phyloP scores from a whole-genome alignment of 2,888 invertebrate species.

The Mythimna lalbum region DNA sequence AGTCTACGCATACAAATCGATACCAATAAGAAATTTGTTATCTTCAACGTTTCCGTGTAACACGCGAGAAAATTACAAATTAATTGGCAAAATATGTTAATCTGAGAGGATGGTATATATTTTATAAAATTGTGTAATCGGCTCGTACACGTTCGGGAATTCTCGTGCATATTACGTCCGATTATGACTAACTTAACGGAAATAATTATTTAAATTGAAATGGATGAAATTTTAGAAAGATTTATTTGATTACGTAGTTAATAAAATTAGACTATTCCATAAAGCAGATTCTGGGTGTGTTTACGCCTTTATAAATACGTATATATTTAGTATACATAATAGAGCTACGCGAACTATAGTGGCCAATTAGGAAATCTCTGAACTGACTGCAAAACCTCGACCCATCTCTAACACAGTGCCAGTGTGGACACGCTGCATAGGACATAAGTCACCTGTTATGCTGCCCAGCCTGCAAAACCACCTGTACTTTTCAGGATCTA shows the following conservation, averaged over 20 bases:
- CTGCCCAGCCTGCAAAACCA: too few species aligned
- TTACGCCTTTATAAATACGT: conserved; percentile 18
- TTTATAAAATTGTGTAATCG: conserved; percentile 46
- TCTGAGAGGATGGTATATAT: conserved; percentile 36
- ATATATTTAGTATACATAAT: too few species aligned
- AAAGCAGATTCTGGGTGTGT: conserved; percentile 34
- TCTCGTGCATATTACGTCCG: conserved; percentile 29
- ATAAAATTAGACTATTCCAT: conserved; percentile 20
- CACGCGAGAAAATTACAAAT: conserved; percentile 49
- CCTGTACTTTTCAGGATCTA: too few species aligned
- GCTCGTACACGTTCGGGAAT: not conserved
- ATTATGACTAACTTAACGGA: conserved; percentile 33
- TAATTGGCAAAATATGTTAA: conserved; percentile 55
- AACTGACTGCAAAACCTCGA: too few species aligned
- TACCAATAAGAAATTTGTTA: conserved; percentile 40
- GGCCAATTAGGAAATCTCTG: too few species aligned
- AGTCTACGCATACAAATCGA: conserved; percentile 16
- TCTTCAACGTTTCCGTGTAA: conserved; percentile 50
- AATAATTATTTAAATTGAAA: conserved; percentile 36
- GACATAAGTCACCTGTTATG: too few species aligned
- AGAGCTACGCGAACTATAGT: too few species aligned
- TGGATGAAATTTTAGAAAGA: conserved; percentile 41
- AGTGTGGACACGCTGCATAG: too few species aligned
- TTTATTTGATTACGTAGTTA: conserved; percentile 38
- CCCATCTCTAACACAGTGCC: too few species aligned